phyloP scores from a whole-genome alignment of 1,140 invertebrate species.

The Pseudomyrmex pallidus region DNA sequence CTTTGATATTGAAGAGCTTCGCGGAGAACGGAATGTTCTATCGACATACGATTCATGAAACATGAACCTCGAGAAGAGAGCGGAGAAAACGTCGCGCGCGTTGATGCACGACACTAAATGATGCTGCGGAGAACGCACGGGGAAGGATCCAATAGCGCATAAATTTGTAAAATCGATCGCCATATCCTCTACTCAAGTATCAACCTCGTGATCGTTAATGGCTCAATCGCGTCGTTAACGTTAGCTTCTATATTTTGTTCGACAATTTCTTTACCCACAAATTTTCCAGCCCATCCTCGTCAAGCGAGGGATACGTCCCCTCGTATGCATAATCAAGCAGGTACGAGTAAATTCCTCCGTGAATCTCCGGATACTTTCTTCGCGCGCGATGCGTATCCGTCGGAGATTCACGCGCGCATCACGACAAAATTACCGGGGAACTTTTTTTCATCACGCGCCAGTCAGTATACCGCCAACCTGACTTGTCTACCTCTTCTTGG shows the following conservation, averaged over 20 bases:
- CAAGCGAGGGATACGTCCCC: neutral
- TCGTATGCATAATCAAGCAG: slow-evolving; percentile 39
- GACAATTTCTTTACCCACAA: slow-evolving; percentile 12
- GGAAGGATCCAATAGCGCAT: slow-evolving; percentile 2
- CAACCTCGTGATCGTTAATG: neutral
- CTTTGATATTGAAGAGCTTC: slow-evolving; percentile 35
- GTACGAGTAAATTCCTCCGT: slow-evolving; percentile 21
- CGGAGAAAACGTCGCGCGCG: slow-evolving; percentile 10
- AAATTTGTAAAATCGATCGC: slow-evolving; percentile 16
- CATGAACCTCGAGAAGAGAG: slow-evolving; percentile 39
- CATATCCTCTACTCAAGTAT: neutral
- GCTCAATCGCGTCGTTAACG: neutral
- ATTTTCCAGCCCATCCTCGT: neutral
- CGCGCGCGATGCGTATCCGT: slow-evolving; percentile 9
- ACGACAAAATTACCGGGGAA: slow-evolving; percentile 48
- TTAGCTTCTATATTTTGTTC: neutral
- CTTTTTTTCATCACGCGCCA: slow-evolving; percentile 11
- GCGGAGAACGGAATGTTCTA: slow-evolving; percentile 11
- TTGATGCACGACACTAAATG: slow-evolving; percentile 1
- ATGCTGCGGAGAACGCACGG: neutral
- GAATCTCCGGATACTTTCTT: slow-evolving; percentile 30
- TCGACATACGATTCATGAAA: slow-evolving; percentile 52
- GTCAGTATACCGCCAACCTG: slow-evolving; percentile 33
- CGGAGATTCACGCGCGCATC: slow-evolving; percentile 48
- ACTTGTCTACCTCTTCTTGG: slow-evolving; percentile 34